These are phyloP conservation scores for Drosophila paranaensis DNA, from an alignment of 2,888 invertebrate genomes.

Conservation along the genomic window DNA sequence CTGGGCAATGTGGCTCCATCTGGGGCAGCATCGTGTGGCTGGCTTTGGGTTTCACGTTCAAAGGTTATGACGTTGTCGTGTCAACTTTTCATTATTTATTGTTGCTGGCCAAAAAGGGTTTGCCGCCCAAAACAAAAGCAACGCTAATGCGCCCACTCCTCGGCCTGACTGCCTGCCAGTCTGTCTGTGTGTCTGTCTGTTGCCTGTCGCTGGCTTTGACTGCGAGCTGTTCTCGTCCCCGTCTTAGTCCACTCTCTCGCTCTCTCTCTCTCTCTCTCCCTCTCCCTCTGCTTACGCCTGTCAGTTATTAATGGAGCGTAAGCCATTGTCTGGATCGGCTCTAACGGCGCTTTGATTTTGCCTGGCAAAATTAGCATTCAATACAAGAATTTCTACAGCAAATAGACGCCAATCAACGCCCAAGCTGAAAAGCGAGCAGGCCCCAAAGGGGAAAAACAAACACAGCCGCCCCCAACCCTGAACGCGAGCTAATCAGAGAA, in stretches of 20 bases:
- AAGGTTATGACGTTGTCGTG: conserved; percentile 84
- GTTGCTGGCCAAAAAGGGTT: conserved; percentile 77
- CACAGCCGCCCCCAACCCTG: conserved; percentile 1
- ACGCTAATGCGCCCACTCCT: conserved; percentile 74
- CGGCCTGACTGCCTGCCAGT: conserved; percentile 21
- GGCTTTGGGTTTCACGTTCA: conserved; percentile 78
- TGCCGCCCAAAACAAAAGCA: conserved; percentile 73
- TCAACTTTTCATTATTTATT: conserved; percentile 84
- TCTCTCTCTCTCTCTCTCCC: not conserved
- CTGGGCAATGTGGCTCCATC: conserved; percentile 11
- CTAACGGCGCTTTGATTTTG: conserved; percentile 74
- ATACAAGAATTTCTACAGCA: conserved; percentile 59
- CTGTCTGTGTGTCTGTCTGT: too few species aligned
- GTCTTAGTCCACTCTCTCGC: conserved; percentile 6
- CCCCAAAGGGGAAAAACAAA: conserved; percentile 1
- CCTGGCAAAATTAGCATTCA: conserved; percentile 81
- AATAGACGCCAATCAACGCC: conserved; percentile 78
- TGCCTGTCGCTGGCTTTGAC: conserved; percentile 49
- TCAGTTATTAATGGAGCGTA: conserved; percentile 78
- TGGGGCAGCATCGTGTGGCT: conserved; percentile 21
- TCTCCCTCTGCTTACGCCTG: conserved; percentile 43
- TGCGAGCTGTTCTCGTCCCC: conserved; percentile 34
- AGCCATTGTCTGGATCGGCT: conserved; percentile 66
- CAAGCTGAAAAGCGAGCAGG: conserved; percentile 34
- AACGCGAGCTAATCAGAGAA: conserved; percentile 19